Conservation (phyloP, 2,113 vertebrate species). For the Hippocampus zosterae region DNA sequence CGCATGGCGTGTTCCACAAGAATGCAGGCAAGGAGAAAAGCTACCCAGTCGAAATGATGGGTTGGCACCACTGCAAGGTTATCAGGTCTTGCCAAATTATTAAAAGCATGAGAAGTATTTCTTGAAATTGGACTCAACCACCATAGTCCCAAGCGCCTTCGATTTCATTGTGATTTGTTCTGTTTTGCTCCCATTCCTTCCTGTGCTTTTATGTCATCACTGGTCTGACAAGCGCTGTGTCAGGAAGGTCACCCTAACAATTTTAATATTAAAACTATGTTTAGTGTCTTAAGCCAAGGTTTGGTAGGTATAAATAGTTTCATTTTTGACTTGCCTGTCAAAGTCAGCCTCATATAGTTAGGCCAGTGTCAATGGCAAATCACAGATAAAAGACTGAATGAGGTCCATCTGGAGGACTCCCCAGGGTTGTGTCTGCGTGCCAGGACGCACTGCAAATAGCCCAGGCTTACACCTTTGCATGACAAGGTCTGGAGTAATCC, state of each 20-base stretch:
- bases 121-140: conserved; percentile 1
- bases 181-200: background rate
- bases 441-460: conserved; percentile 60
- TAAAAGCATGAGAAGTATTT: conserved; percentile 59
- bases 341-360: background rate
- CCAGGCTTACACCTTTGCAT: conserved; percentile 59
- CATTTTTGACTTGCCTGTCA: background rate
- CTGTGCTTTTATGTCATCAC: background rate
- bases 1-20: conserved; percentile 52
- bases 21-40: conserved; percentile 53
- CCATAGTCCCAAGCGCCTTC: conserved; percentile 31
- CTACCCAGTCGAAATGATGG: conserved; percentile 38
- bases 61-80: conserved; percentile 44
- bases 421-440: conserved; percentile 43
- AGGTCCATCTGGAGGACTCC: conserved; percentile 20
- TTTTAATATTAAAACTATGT: conserved; percentile 57
- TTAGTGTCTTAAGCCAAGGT: conserved; percentile 5
- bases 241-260: background rate
- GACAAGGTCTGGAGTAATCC: conserved; percentile 61
- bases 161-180: conserved; percentile 18
- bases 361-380: background rate
- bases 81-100: conserved; percentile 41
- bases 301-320: background rate
- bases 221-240: background rate
- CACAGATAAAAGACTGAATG: background rate